Evolutionary conservation across 2,888 invertebrate species (phyloP), one percentile per base, ranked within the genome.

Genomic region (Leptinotarsa tumamoca): DNA sequence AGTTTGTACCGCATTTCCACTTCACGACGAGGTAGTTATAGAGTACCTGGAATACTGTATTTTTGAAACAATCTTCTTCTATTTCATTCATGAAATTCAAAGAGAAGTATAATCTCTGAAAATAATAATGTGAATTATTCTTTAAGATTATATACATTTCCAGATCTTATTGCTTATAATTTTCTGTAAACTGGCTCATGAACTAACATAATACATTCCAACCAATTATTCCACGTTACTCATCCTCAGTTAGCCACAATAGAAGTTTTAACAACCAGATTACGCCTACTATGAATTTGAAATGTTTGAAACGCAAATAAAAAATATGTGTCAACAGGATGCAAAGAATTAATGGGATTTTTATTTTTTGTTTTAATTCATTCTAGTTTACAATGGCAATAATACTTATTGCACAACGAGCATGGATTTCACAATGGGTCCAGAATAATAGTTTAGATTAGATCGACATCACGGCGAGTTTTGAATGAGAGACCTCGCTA

Each of bases 271-370:
- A 69, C 58, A 69, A 68, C 54, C 33, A 52, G 54, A 63, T 74
- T 66, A 74, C 69, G 27, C 73, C 73, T 74, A 70, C 69, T 15
- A 23, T 73, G 49, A 21, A 18, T 74, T 70, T 70, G 54, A 61
- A 23, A 70, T 70, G 63, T 33, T 27, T 63, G 63, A 63, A 63
- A 63, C 63, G 63, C 43, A 63, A 43, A 63, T 63, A 10, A 63
- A 63, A 61, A 27, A 63, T 33, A 43, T 58, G 70, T 58, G 58
- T 56, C 58, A 68, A 70, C 70, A 70, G 70, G 70, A 70, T 70
- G 21, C 58, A 23, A n/a, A 52, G 33, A 68, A 50, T 58, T 18
- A 58, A 61, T 14, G 15, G 43, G 33, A 17, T 49, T 43, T 56
- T 58, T 49, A 49, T 21, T 58, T 56, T 69, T 54, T 23, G 58